A percentile compares a stretch with the other conserved stretches of the same genome.
Conservation (phyloP, 2,113 vertebrate species). For the Heterotis niloticus region DNA sequence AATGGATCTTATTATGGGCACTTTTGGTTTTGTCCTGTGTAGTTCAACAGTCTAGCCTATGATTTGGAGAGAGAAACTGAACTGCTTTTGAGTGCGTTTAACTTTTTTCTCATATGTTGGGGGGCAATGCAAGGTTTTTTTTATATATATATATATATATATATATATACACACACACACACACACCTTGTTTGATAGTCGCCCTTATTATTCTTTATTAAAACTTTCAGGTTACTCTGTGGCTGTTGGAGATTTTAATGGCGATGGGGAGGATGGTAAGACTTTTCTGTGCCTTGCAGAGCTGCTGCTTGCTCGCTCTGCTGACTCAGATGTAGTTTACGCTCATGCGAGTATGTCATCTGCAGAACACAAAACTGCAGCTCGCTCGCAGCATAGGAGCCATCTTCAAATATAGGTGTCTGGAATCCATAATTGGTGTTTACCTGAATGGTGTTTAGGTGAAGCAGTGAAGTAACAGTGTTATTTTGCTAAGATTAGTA, state of each 20-base stretch:
- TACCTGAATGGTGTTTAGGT: background rate
- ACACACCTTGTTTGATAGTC: too few species aligned
- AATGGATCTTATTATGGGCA: too few species aligned
- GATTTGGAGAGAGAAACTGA: background rate
- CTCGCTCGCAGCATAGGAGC: background rate
- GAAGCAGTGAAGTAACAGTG: background rate
- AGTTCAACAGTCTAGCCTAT: too few species aligned
- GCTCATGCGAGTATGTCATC: background rate
- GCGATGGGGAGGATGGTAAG: conserved; percentile 82
- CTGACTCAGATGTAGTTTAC: background rate
- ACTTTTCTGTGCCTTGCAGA: background rate
- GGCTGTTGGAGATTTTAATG: conserved; percentile 86
- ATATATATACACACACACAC: too few species aligned
- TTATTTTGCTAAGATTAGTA: background rate
- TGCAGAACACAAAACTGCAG: background rate
- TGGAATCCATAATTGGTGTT: background rate
- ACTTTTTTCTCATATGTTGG: too few species aligned
- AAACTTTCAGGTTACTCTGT: conserved; percentile 82
- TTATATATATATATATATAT: too few species aligned
- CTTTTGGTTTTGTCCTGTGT: too few species aligned
- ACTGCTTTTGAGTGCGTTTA: background rate
- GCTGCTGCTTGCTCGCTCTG: background rate
- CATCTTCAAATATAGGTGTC: background rate
- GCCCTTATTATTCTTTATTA: background rate
- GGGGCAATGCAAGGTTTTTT: too few species aligned